These are phyloP conservation scores for Datnioides undecimradiatus DNA, from an alignment of 2,113 vertebrate species.

Conservation along the genomic window DNA sequence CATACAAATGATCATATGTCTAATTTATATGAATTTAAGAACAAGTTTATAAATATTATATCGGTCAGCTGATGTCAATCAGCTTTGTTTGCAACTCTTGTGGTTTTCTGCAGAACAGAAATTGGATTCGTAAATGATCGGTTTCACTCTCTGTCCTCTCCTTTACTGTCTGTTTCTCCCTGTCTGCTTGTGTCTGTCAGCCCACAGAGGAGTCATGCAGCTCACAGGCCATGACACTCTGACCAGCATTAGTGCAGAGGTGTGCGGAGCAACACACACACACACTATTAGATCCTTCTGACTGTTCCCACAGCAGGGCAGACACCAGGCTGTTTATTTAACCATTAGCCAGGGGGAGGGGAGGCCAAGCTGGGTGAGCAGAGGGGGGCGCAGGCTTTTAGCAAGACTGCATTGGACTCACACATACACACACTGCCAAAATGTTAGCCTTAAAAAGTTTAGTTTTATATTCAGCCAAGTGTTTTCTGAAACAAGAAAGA, in stretches of 20 bases:
- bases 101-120: too few relatives aligned
- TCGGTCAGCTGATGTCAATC: too few relatives aligned
- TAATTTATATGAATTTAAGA: too few relatives aligned
- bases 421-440: background rate
- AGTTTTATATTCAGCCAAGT: background rate
- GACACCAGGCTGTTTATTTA: slow-evolving; percentile 78
- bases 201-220: slow-evolving; percentile 58
- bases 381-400: slow-evolving; percentile 37
- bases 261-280: slow-evolving; percentile 47
- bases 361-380: slow-evolving; percentile 26
- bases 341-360: slow-evolving; percentile 63
- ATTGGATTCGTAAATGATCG: slow-evolving; percentile 44
- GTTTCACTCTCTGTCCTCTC: slow-evolving; percentile 52
- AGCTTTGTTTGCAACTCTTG: too few relatives aligned
- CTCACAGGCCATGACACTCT: slow-evolving; percentile 51
- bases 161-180: slow-evolving; percentile 36
- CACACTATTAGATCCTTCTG: slow-evolving; percentile 46
- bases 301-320: slow-evolving; percentile 70
- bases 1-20: too few relatives aligned
- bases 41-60: too few relatives aligned
- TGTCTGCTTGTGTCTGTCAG: slow-evolving; percentile 53
- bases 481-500: background rate
- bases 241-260: slow-evolving; percentile 57
- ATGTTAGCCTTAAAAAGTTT: background rate
- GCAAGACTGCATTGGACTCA: background rate